phyloP scores from a whole-genome alignment of 2,888 invertebrate species.

The Andrena chrysosceles region DNA sequence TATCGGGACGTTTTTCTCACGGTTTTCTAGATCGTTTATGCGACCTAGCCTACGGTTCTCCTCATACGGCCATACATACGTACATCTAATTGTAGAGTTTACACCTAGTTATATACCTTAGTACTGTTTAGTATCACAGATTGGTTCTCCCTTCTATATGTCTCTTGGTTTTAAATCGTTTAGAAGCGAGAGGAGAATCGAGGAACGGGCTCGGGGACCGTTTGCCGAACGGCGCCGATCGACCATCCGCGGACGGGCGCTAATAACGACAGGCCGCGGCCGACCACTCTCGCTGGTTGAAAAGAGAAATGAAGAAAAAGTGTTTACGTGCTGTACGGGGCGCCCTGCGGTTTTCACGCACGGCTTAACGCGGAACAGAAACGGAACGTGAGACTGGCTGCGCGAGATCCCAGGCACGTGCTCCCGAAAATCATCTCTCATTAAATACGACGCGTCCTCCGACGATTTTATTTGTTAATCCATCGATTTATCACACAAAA shows the following conservation, averaged over 20 bases:
- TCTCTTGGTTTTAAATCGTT: constrained; percentile 51
- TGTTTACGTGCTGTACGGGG: constrained; percentile 69
- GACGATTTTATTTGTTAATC: constrained; percentile 62
- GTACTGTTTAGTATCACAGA: constrained; percentile 83
- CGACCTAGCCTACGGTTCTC: constrained; percentile 63
- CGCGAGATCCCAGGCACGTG: constrained; percentile 73
- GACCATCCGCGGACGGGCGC: constrained; percentile 29
- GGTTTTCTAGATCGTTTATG: constrained; percentile 62
- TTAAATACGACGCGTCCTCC: constrained; percentile 61
- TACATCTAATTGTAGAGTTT: constrained; percentile 76
- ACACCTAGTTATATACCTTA: constrained; percentile 76
- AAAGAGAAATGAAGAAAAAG: constrained; percentile 68
- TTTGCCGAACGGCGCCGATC: constrained; percentile 36
- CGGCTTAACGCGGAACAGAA: constrained; percentile 51
- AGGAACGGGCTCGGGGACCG: constrained; percentile 33
- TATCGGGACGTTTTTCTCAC: constrained; percentile 38
- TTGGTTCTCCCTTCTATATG: constrained; percentile 73
- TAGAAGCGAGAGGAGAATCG: constrained; percentile 47
- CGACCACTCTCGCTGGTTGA: constrained; percentile 63
- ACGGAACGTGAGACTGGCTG: constrained; percentile 56
- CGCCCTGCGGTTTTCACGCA: constrained; percentile 55
- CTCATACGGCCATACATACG: constrained; percentile 68
- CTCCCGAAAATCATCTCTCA: constrained; percentile 77
- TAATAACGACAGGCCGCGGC: constrained; percentile 36
- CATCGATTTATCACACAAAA: constrained; percentile 80